Conservation (phyloP, 2,797 vertebrate genomes). For the Falco novaeseelandiae region DNA sequence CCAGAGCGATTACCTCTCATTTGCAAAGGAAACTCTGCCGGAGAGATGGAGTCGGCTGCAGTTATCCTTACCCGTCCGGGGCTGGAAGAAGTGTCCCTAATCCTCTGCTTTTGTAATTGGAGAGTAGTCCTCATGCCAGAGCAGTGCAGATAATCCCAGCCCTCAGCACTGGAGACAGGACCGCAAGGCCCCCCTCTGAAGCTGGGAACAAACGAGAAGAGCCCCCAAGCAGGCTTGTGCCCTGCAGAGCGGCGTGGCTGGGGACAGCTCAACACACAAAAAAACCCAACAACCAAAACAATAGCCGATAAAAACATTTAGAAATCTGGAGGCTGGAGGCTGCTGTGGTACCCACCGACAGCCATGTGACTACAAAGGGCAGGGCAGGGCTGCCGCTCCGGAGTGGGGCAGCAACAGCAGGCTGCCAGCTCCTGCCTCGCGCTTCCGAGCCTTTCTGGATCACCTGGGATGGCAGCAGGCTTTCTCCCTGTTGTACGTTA, state of each 20-base stretch:
- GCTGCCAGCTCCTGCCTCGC: background rate
- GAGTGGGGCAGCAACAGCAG: background rate
- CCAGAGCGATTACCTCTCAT: background rate
- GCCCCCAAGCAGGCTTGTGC: rapidly evolving
- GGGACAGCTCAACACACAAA: background rate
- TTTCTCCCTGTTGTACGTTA: background rate
- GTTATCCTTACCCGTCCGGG: background rate
- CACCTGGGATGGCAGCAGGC: background rate
- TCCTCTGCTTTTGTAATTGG: background rate
- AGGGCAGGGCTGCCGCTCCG: background rate
- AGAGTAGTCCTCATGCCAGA: background rate
- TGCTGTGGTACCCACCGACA: background rate
- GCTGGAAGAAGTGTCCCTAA: background rate
- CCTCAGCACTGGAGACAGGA: background rate
- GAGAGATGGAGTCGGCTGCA: background rate
- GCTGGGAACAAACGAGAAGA: background rate
- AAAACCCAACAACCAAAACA: background rate
- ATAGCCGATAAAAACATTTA: background rate
- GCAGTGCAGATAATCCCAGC: background rate
- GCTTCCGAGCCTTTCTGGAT: background rate
- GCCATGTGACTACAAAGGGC: background rate
- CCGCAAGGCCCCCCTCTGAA: background rate
- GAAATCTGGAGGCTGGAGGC: background rate
- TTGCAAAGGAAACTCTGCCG: background rate
- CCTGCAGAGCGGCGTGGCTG: rapidly evolving